Evolutionary conservation across 1,140 invertebrate genomes (phyloP).

Genomic region (Drosophila willistoni): DNA sequence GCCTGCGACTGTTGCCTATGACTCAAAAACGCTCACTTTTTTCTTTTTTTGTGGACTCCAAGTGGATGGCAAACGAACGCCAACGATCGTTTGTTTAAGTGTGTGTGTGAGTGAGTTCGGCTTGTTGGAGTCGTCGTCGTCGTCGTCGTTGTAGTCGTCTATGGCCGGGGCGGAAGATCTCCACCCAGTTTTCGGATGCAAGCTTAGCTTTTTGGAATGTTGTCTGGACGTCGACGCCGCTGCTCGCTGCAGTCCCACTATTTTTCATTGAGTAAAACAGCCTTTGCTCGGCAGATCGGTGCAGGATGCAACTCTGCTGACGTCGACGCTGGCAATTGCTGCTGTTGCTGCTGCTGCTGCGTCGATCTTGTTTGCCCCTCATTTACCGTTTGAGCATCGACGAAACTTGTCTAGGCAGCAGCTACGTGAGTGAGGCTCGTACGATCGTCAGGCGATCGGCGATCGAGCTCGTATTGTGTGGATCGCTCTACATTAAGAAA

Average conservation of each 20-base stretch:
- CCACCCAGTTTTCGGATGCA: slow-evolving; percentile 82
- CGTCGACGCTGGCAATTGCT: slow-evolving; percentile 6
- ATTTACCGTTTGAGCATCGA: slow-evolving; percentile 67
- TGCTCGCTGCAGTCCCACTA: slow-evolving; percentile 30
- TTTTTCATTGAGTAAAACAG: slow-evolving; percentile 80
- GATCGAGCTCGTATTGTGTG: slow-evolving; percentile 33
- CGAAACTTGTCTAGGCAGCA: slow-evolving; percentile 75
- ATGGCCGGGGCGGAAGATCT: slow-evolving; percentile 82
- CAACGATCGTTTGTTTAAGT: slow-evolving; percentile 21
- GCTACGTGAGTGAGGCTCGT: slow-evolving; percentile 16
- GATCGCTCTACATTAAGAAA: slow-evolving; percentile 79
- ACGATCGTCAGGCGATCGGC: slow-evolving; percentile 21
- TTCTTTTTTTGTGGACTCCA: slow-evolving; percentile 41
- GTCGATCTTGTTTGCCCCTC: slow-evolving; percentile 51
- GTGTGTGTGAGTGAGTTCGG: slow-evolving; percentile 33
- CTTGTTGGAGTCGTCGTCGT: slow-evolving; percentile 31
- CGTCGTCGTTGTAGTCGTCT: neutral
- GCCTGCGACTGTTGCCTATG: slow-evolving; percentile 59
- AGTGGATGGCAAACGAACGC: slow-evolving; percentile 55
- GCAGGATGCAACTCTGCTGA: slow-evolving; percentile 64
- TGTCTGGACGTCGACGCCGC: slow-evolving; percentile 40
- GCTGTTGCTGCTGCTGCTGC: slow-evolving; percentile 42
- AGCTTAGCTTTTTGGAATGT: slow-evolving; percentile 64
- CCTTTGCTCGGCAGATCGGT: slow-evolving; percentile 35
- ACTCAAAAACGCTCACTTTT: slow-evolving; percentile 57